These are phyloP conservation scores for Alloscopus bannaensis DNA, from an alignment of 2,888 invertebrate species.

Conservation along the genomic window DNA sequence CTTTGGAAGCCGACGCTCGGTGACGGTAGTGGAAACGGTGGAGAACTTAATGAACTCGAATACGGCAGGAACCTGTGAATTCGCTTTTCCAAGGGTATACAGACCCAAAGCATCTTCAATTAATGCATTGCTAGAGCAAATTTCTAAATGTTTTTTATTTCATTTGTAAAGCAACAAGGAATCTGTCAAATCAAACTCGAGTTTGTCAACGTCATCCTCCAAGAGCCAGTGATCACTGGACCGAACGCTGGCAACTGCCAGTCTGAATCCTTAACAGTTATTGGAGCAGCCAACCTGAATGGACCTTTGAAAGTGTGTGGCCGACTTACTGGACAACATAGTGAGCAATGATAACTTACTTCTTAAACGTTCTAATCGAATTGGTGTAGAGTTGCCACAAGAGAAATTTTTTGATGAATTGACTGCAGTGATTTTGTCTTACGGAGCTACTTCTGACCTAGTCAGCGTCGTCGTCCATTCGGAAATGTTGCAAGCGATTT, in stretches of 20 bases:
- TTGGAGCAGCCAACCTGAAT: constrained; percentile 50
- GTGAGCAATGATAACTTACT: constrained; percentile 23
- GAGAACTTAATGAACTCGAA: constrained; percentile 52
- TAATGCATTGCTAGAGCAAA: neutral
- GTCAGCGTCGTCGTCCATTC: constrained; percentile 51
- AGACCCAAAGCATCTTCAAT: neutral
- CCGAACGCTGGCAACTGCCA: constrained; percentile 60
- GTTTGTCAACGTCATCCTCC: constrained; percentile 48
- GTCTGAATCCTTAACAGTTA: constrained; percentile 41
- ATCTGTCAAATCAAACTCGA: constrained; percentile 54
- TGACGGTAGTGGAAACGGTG: constrained; percentile 39
- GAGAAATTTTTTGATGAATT: constrained; percentile 22
- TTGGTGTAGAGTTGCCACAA: too few relatives aligned
- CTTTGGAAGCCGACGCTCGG: constrained; percentile 17
- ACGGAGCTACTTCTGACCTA: constrained; percentile 46
- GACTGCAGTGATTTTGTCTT: constrained; percentile 49
- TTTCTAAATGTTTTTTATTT: neutral
- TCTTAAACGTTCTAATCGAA: neutral
- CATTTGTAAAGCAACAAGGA: constrained; percentile 44
- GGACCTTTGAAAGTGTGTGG: constrained; percentile 55
- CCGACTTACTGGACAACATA: constrained; percentile 50
- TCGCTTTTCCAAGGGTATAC: constrained; percentile 47
- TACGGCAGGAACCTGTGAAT: constrained; percentile 48
- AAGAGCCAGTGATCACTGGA: constrained; percentile 26
- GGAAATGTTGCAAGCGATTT: constrained; percentile 40